Percentiles rank a stretch among this genome's conserved stretches.
Evolutionary conservation across 2,888 invertebrate genomes (phyloP).

Genomic region (Pinctada fucata): DNA sequence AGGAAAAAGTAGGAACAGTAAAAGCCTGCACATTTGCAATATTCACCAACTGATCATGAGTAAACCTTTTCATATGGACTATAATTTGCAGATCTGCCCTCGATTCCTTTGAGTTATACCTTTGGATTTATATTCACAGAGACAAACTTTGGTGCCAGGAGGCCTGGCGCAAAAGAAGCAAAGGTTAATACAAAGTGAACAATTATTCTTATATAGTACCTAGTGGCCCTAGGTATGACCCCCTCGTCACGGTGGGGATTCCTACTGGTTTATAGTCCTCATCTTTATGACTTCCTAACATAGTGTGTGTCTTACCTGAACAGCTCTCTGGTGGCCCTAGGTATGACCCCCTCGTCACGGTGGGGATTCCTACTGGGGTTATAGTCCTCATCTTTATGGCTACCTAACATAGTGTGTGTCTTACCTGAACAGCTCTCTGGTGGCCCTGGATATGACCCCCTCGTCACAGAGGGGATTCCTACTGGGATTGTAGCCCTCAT

Average conservation of each 20-base stretch:
- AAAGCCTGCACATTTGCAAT: too few species aligned
- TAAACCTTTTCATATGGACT: too few species aligned
- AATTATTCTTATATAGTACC: slow-evolving; percentile 32
- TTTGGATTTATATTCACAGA: too few species aligned
- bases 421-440: slow-evolving; percentile 72
- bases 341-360: slow-evolving; percentile 71
- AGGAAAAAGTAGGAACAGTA: too few species aligned
- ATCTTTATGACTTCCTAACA: slow-evolving; percentile 71
- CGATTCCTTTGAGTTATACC: too few species aligned
- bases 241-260: slow-evolving; percentile 71
- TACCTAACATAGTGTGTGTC: slow-evolving; percentile 73
- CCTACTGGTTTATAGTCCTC: slow-evolving; percentile 66
- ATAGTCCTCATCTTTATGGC: slow-evolving; percentile 69
- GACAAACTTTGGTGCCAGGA: too few species aligned
- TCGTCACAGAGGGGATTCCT: slow-evolving; percentile 68
- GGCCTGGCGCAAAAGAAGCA: too few species aligned
- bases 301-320: slow-evolving; percentile 74
- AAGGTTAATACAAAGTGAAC: too few species aligned
- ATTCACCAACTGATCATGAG: too few species aligned
- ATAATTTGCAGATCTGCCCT: too few species aligned
- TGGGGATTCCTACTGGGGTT: slow-evolving; percentile 64
- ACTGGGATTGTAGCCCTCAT: slow-evolving; percentile 66
- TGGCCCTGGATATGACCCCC: slow-evolving; percentile 70
- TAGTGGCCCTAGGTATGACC: slow-evolving; percentile 69
- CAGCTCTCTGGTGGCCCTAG: slow-evolving; percentile 68